A percentile compares a stretch with the other conserved stretches of the same genome.
phyloP scores from a whole-genome alignment of 2,888 invertebrate genomes.

The Mesorhabditis spiculigera region DNA sequence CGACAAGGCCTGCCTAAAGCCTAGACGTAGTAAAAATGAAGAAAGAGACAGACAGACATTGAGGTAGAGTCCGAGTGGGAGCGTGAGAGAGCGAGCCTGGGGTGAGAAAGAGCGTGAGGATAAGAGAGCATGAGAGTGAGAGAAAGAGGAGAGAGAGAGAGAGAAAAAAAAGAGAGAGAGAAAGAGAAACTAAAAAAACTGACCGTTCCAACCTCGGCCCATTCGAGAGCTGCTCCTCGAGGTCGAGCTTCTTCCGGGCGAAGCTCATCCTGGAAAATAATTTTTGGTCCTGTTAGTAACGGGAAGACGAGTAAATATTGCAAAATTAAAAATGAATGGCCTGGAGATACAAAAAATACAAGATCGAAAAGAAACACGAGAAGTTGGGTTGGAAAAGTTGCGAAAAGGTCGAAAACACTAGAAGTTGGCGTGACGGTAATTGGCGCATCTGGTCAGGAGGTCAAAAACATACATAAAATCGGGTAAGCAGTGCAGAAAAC shows the following conservation, averaged over 20 bases:
- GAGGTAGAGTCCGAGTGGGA: conserved; percentile 6
- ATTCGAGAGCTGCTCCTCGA: neutral
- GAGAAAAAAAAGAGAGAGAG: conserved; percentile 12
- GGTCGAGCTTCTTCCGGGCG: conserved; percentile 1
- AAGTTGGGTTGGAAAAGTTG: too few species aligned
- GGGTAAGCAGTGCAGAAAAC: too few species aligned
- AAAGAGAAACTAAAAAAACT: conserved; percentile 11
- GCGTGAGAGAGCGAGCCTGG: too few species aligned
- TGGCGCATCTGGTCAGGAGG: too few species aligned
- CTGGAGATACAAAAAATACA: neutral
- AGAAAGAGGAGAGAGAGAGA: conserved; percentile 8
- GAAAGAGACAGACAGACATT: neutral
- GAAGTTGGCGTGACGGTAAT: too few species aligned
- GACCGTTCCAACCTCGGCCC: neutral
- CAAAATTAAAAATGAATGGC: neutral
- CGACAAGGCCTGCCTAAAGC: too few species aligned
- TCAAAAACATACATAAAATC: too few species aligned
- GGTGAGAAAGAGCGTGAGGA: neutral
- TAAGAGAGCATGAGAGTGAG: neutral
- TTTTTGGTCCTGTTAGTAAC: neutral
- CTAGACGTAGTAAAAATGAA: too few species aligned
- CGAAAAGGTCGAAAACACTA: too few species aligned
- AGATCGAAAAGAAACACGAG: neutral
- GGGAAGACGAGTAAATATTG: neutral
- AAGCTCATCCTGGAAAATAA: conserved; percentile 5